Evolutionary conservation across 2,113 vertebrate species (phyloP), one percentile per base, ranked within the genome.

Genomic region (Thunnus thynnus): DNA sequence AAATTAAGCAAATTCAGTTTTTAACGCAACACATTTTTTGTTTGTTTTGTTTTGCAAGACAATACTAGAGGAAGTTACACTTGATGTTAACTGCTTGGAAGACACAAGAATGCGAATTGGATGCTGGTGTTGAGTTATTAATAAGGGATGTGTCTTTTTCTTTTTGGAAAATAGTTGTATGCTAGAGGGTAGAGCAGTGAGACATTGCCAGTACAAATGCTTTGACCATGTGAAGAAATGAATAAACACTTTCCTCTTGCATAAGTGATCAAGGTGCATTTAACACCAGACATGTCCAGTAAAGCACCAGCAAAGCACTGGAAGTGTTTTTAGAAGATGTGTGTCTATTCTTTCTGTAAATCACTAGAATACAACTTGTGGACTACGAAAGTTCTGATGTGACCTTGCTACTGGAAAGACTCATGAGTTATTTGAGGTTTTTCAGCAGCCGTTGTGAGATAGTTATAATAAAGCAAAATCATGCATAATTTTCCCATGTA

Each of bases 381-480:
- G 13, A 51, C 13, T 14, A 47, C 2, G 17, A 52, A 7, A 3
- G 22, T n/a, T 22, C 52, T 64, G 44, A 62, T 16, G 4, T 58
- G 16, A 57, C 50, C 30, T 76, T 65, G 27, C 56, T 25, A 20
- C 27, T n/a, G 2, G 18, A 54, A n/a, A 41, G 41, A 25, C 4
- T 2, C 2, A 11, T 36, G 8, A 1, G 46, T 17, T 54, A 47
- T 7, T 22, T 3, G 36, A 62, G 1, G 55, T 36, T 36, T 36
- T 36, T 8, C 25, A 7, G 36, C 20, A 13, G 27, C 11, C 13
- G 27, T 41, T 41, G 36, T 41, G 7, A 41, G 36, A 57, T 36
- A 0, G 8, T 66, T 57, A 36, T 41, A 60, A 82, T 70, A 70
- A 56, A 74, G 16, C 5, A 63, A 44, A 16, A 63, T 72, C 10